Percentiles rank a stretch among this genome's conserved stretches.
These are phyloP conservation scores for Ceuthmochares aereus DNA, from an alignment of 2,113 vertebrate species.

Conservation along the genomic window DNA sequence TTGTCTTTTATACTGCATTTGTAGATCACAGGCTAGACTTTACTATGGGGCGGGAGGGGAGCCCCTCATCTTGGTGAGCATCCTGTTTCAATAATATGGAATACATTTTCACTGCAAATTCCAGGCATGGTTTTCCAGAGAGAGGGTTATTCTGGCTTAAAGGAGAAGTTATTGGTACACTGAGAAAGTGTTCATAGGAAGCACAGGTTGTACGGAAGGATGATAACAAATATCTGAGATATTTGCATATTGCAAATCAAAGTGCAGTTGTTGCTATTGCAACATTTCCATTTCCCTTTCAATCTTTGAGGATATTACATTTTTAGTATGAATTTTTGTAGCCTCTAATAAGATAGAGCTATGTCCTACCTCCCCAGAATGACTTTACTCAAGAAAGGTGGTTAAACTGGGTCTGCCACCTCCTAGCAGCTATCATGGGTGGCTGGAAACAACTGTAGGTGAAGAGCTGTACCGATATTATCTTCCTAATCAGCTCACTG, in stretches of 20 bases:
- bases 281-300: background rate
- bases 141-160: background rate
- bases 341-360: background rate
- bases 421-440: accelerated
- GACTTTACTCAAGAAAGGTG: accelerated
- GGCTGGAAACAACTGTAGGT: background rate
- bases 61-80: background rate
- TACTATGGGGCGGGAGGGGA: background rate
- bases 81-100: background rate
- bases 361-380: background rate
- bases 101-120: conserved; percentile 48
- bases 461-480: background rate
- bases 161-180: background rate
- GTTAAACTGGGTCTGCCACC: accelerated
- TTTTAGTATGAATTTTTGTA: background rate
- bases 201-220: background rate
- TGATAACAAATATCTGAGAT: background rate
- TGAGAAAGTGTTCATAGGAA: background rate
- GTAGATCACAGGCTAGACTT: background rate
- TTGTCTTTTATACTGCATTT: conserved; percentile 19
- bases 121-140: conserved; percentile 41
- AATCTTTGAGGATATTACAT: background rate
- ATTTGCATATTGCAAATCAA: background rate
- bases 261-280: background rate
- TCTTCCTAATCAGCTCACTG: background rate